Percentiles rank a stretch among this genome's conserved stretches.
Evolutionary conservation across 2,113 vertebrate genomes (phyloP).

Genomic region (Seriola dumerili): DNA sequence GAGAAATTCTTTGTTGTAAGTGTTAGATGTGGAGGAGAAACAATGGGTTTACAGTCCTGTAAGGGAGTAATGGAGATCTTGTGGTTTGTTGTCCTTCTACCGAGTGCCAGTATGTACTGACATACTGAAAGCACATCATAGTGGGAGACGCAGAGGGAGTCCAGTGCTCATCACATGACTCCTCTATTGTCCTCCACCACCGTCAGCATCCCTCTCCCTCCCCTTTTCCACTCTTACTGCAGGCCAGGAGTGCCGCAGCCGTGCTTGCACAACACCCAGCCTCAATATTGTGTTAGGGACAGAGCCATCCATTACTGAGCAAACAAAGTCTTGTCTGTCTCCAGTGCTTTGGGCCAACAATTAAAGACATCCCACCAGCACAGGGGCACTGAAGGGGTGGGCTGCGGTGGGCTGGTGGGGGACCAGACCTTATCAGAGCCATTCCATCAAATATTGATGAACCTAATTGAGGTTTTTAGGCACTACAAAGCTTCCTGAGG

Average conservation of each 20-base stretch:
- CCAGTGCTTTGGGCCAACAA: conserved; percentile 85
- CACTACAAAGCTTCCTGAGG: conserved; percentile 79
- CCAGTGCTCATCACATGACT: conserved; percentile 31
- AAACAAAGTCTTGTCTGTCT: conserved; percentile 86
- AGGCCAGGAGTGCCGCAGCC: conserved; percentile 59
- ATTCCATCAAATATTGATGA: conserved; percentile 86
- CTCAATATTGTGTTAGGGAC: conserved; percentile 82
- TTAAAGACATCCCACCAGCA: conserved; percentile 82
- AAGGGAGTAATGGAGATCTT: neutral
- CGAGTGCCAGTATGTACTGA: conserved; percentile 17
- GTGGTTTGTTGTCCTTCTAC: conserved; percentile 10
- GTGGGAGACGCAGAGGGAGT: conserved; percentile 6
- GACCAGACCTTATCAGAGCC: conserved; percentile 71
- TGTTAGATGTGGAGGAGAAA: conserved; percentile 25
- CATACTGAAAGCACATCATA: conserved; percentile 27
- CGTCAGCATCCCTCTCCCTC: conserved; percentile 5
- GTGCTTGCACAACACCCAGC: conserved; percentile 71
- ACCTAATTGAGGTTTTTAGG: conserved; percentile 86
- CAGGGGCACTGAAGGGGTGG: conserved; percentile 56
- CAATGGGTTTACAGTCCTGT: neutral
- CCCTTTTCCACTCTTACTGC: conserved; percentile 44
- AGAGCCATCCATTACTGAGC: conserved; percentile 84
- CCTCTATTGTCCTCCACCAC: conserved; percentile 3
- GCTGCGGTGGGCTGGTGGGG: conserved; percentile 35
- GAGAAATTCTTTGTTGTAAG: conserved; percentile 15